Evolutionary conservation across 2,888 invertebrate species (phyloP), one percentile per base, ranked within the genome.

Genomic region (Euphydryas editha): DNA sequence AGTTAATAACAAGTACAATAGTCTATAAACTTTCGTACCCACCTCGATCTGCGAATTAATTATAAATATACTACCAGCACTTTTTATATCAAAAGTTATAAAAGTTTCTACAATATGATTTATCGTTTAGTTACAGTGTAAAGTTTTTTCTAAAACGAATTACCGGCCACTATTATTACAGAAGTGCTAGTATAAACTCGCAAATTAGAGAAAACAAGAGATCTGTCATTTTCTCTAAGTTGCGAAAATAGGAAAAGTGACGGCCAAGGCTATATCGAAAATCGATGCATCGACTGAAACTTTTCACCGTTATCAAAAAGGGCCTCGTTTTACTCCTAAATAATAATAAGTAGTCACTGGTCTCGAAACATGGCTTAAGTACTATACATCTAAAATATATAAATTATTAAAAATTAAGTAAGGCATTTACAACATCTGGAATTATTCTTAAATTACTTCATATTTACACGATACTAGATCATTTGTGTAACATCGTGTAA

Each of bases 331-430:
- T 85, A 88, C 81, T 87, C 86, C 90, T 90, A 92, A 89, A 92
- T 89, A 88, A 91, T 85, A 92, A 91, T 90, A 69, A 69, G 69
- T 69, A 92, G 89, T 91, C 90, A 92, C 91, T 91, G 92, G 92
- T 92, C 92, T 92, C 87, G 88, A 91, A 90, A 92, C 91, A 92
- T 92, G 92, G 92, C 92, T 92, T 92, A 92, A 91, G 92, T 92
- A 92, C 92, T 92, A 92, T 92, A 92, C 92, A 92, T 90, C 92
- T 92, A 92, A 90, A 90, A 91, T 92, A 92, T 89, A 92, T 92
- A 92, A 92, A 92, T 92, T 92, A 92, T 92, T 92, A 92, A 90
- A 92, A 92, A 92, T 91, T 92, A 92, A 91, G 90, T 91, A 92
- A 92, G 92, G 92, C 92, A 92, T 92, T 91, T 92, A 92, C 92